phyloP scores from a whole-genome alignment of 2,888 invertebrate genomes.

The Sipha maydis region DNA sequence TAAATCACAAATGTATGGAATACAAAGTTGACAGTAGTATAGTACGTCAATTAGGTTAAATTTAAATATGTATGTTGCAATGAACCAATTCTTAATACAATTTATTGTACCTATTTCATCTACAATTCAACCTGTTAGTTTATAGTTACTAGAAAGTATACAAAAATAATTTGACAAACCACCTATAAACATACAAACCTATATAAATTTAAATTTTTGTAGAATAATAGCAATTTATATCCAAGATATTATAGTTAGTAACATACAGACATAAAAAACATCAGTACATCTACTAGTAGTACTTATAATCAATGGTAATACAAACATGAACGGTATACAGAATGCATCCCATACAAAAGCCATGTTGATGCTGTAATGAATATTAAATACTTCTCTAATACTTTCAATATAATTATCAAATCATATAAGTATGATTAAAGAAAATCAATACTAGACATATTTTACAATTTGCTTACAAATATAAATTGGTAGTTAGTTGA shows the following conservation, averaged over 20 bases:
- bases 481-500: background rate
- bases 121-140: background rate
- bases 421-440: background rate
- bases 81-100: slow-evolving; percentile 18
- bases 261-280: background rate
- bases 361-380: background rate
- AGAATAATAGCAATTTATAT: background rate
- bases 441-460: background rate
- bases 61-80: background rate
- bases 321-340: background rate
- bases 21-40: background rate
- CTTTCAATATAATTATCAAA: background rate
- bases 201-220: slow-evolving; percentile 11
- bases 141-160: background rate
- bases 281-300: no score
- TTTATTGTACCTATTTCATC: slow-evolving; percentile 19
- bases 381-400: background rate
- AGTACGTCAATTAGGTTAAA: slow-evolving; percentile 42
- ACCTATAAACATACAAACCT: slow-evolving; percentile 47
- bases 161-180: slow-evolving; percentile 8
- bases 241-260: background rate
- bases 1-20: slow-evolving; percentile 11
- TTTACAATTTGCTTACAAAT: background rate
- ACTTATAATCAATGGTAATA: no score
- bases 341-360: background rate